Conservation (phyloP, 2,113 vertebrate genomes). For the Lasiurus borealis region DNA sequence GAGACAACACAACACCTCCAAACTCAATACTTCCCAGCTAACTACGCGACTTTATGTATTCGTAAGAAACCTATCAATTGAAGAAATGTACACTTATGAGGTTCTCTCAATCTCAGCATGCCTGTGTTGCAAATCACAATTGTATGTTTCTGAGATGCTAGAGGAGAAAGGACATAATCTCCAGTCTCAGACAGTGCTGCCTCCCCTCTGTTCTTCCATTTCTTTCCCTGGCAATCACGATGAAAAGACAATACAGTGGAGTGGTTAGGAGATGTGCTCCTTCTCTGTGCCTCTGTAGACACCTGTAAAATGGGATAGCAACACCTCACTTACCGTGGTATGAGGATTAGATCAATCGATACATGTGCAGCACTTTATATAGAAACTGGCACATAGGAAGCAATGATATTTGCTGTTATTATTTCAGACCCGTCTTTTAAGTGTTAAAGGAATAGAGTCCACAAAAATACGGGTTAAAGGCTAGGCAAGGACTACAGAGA, state of each 20-base stretch:
- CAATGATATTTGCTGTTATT: not conserved
- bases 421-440: not conserved
- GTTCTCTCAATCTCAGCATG: not conserved
- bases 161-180: not conserved
- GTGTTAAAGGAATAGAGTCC: not conserved
- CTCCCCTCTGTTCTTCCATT: not conserved
- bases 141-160: constrained; percentile 10
- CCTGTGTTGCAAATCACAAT: not conserved
- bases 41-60: not conserved
- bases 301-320: not conserved
- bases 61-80: not conserved
- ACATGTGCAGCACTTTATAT: not conserved
- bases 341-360: not conserved
- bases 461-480: constrained; percentile 43
- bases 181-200: not conserved
- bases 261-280: not conserved
- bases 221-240: not conserved
- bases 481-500: not conserved
- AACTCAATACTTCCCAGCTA: not conserved
- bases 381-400: not conserved
- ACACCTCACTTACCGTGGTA: not conserved
- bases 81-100: not conserved
- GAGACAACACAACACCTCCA: not conserved
- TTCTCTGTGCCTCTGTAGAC: not conserved
- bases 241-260: not conserved